Evolutionary conservation across 2,888 invertebrate species (phyloP), one percentile per base, ranked within the genome.

Genomic region (Camponotus fellah): DNA sequence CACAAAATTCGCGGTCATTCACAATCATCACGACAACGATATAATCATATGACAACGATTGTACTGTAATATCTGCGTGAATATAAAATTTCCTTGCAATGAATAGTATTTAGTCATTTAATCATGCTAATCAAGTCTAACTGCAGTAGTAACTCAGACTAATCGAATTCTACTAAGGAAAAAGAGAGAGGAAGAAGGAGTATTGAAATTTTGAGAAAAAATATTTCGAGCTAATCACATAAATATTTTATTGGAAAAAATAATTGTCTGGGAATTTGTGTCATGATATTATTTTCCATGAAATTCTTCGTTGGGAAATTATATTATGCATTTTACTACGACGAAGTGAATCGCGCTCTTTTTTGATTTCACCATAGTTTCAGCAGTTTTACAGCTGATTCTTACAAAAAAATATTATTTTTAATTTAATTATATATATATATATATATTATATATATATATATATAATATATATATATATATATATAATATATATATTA

Each of bases 131-230:
- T 32, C 8, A 0, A 26, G 3, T 62, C 6, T 62, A 32, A n/a
- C 32, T 17, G 62, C 9, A 74, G 5, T 8, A 64, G 3, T 21
- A 75, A 32, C 9, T 75, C 21, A 10, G 10, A 21, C 9, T 56
- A 58, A 58, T 26, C n/a, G 21, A 21, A 65, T 10, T 34, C 17
- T 65, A 46, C 32, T 17, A 5, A 65, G 46, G 34, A 64, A 64
- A 64, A 75, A 64, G 46, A 65, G 14, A 75, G 49, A 65, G 43
- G 46, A 26, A 26, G 26, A 37, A 76, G 8, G 49, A 10, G 12
- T 40, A 0, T 43, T 56, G 9, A 71, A 49, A 49, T 64, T 64
- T 9, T 34, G 5, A 37, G 3, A 1, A 46, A 75, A 76, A 65
- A 49, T 37, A 6, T 43, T 0, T 76, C 21, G 17, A 46, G 0